Conservation (phyloP, 2,113 vertebrate species). For the Muntiacus reevesi region DNA sequence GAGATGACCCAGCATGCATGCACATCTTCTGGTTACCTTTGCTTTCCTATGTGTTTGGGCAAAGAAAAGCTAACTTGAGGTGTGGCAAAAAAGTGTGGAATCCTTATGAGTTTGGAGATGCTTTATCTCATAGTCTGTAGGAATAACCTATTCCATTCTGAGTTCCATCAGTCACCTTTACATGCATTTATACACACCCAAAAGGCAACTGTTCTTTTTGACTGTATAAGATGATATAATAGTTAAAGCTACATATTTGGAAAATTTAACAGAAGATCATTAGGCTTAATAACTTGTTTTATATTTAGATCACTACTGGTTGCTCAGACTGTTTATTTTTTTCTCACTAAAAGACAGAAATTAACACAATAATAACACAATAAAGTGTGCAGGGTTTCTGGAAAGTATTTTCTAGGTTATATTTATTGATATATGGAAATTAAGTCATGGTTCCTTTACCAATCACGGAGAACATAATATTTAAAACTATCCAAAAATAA, state of each 20-base stretch:
- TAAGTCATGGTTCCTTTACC: neutral
- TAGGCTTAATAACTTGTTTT: neutral
- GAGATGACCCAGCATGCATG: neutral
- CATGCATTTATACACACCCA: neutral
- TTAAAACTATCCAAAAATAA: conserved; percentile 2
- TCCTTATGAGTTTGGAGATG: neutral
- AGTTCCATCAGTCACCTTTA: neutral
- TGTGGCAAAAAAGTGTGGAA: neutral
- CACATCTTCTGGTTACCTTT: neutral
- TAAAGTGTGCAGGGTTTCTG: neutral
- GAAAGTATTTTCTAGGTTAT: neutral
- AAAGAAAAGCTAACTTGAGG: neutral
- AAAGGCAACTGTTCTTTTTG: neutral
- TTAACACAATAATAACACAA: neutral
- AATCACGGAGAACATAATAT: neutral
- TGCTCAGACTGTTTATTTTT: neutral
- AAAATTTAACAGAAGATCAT: neutral
- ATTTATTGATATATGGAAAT: neutral
- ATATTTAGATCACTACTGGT: neutral
- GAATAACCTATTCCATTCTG: neutral
- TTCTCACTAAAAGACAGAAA: neutral
- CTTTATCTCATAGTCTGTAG: neutral
- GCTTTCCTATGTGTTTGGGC: neutral
- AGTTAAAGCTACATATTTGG: neutral
- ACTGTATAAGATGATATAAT: neutral